phyloP scores from a whole-genome alignment of 2,113 vertebrate genomes.

The Sinocyclocheilus anshuiensis region DNA sequence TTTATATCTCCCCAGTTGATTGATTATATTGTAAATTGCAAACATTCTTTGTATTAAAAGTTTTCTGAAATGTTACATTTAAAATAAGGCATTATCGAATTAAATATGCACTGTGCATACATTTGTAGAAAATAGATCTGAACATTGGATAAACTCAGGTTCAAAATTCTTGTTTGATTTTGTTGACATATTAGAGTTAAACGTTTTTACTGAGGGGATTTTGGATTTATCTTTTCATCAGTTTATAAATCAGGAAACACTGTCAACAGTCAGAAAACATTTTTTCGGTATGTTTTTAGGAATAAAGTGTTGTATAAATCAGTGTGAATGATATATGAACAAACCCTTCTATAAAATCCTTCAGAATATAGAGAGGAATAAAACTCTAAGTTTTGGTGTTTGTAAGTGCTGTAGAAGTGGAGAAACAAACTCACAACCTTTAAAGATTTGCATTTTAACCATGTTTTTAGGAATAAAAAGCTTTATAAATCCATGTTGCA shows the following conservation, averaged over 20 bases:
- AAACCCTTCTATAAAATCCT: too few species aligned
- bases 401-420: too few species aligned
- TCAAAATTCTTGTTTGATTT: neutral
- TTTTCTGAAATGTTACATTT: neutral
- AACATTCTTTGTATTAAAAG: neutral
- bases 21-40: neutral
- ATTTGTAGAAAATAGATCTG: neutral
- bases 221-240: neutral
- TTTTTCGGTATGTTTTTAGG: too few species aligned
- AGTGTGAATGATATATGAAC: too few species aligned
- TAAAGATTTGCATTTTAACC: too few species aligned
- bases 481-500: too few species aligned
- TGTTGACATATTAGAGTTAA: neutral
- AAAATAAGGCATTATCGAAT: neutral
- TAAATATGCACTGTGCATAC: neutral
- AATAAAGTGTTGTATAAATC: too few species aligned
- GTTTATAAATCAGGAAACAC: neutral
- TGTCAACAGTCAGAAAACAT: neutral
- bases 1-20: neutral
- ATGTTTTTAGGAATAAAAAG: too few species aligned
- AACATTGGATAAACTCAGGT: neutral
- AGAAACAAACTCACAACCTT: too few species aligned
- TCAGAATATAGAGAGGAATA: too few species aligned
- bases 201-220: neutral
- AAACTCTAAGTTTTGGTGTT: too few species aligned